Evolutionary conservation across 2,888 invertebrate species (phyloP), one percentile per base, ranked within the genome.

Genomic region (Papilio protenor): DNA sequence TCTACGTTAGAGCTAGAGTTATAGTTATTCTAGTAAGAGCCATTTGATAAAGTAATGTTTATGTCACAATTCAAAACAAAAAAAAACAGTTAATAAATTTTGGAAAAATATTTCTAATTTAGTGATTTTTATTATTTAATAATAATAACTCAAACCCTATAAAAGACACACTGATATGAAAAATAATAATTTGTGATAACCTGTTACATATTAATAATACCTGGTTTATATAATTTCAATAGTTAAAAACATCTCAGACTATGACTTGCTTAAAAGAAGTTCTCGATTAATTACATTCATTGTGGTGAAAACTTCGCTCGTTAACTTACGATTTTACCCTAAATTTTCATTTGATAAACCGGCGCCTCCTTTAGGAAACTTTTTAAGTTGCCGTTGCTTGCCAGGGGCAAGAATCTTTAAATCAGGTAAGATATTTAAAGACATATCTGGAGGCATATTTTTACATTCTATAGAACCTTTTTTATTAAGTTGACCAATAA

Each of bases 241-340:
- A 47, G 33, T 33, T 49, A 57, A 70, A 70, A 71, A 49, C 59
- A 33, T 52, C 18, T 45, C 61, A 71, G 71, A 61, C 79, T 77
- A 83, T 85, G 85, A 86, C 85, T 82, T 87, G 89, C 87, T 89
- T 87, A 87, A 89, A 90, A 90, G 70, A 89, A 91, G 86, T 91
- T 89, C 86, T 85, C 90, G 85, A 91, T 91, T 92, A 92, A 92
- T 94, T 91, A 92, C 88, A 90, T 90, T 91, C 91, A 92, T 91
- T 93, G 92, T 91, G 92, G 91, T 84, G 84, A 86, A 91, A 94
- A 94, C 90, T 94, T 94, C 82, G 92, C 91, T 94, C 94, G 91
- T 94, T 94, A 94, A 84, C 90, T 87, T 87, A 85, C 88, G 86
- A 89, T 75, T 75, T 90, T 90, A 90, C 90, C 88, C 90, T 88